A percentile compares a stretch with the other conserved stretches of the same genome.
phyloP scores from a whole-genome alignment of 2,113 vertebrate species.

The Muntiacus muntjak region DNA sequence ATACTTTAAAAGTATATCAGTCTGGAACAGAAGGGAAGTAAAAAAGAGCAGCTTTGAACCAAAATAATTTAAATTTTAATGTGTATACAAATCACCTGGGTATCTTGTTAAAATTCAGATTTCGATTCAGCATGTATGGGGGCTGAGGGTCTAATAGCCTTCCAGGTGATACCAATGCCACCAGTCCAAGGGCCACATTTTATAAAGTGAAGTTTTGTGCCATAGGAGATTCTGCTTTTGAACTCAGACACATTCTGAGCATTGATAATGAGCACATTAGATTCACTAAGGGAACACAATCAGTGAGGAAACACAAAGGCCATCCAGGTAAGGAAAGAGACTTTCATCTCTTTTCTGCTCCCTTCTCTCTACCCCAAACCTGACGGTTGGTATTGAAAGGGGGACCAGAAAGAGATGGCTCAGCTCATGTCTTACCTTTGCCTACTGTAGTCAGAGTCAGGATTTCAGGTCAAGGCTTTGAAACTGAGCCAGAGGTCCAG shows the following conservation, averaged over 20 bases:
- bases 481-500: background rate
- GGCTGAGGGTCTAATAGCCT: background rate
- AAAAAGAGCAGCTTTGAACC: background rate
- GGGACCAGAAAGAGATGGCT: background rate
- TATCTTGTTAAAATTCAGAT: conserved; percentile 8
- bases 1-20: background rate
- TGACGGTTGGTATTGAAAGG: background rate
- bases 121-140: background rate
- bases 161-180: background rate
- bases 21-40: background rate
- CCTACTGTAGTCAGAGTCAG: background rate
- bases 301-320: background rate
- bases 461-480: background rate
- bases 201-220: background rate
- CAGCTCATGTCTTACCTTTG: background rate
- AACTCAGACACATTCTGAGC: background rate
- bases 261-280: background rate
- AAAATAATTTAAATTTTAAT: background rate
- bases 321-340: background rate
- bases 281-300: background rate
- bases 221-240: background rate
- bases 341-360: background rate
- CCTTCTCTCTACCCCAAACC: background rate
- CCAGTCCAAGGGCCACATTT: background rate
- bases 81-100: background rate